Evolutionary conservation across 2,113 vertebrate genomes (phyloP).

Genomic region (Vicugna pacos): DNA sequence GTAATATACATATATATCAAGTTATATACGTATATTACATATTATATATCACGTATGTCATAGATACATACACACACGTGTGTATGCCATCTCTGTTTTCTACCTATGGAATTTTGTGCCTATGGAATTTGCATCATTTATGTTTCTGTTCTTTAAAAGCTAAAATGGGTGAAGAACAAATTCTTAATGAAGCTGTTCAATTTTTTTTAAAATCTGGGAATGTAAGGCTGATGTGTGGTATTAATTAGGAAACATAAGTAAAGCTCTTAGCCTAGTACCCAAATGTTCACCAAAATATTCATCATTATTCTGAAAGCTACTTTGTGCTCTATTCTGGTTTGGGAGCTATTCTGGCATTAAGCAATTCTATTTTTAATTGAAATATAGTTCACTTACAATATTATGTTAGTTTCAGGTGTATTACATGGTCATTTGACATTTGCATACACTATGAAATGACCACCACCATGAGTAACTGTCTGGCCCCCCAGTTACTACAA

Average conservation of each 20-base stretch:
- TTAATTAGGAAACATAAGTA: background rate
- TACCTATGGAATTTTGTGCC: background rate
- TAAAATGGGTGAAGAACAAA: background rate
- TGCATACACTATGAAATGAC: no score
- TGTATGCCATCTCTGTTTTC: background rate
- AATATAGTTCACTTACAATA: no score
- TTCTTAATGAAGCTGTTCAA: background rate
- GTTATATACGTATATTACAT: background rate
- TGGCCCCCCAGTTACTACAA: no score
- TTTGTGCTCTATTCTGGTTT: background rate
- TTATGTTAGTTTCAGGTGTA: no score
- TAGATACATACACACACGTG: background rate
- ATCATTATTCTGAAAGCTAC: background rate
- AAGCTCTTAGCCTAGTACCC: background rate
- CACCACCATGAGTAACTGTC: no score
- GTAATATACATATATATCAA: background rate
- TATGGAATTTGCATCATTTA: background rate
- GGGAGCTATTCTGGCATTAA: background rate
- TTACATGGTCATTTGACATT: no score
- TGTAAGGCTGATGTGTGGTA: background rate
- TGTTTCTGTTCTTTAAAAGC: background rate
- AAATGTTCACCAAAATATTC: background rate
- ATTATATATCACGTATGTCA: background rate
- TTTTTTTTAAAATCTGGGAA: background rate
- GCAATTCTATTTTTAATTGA: background rate